Percentiles rank a stretch among this genome's conserved stretches.
These are phyloP conservation scores for Rhabdornis inornatus DNA, from an alignment of 2,113 vertebrate genomes.

Conservation along the genomic window DNA sequence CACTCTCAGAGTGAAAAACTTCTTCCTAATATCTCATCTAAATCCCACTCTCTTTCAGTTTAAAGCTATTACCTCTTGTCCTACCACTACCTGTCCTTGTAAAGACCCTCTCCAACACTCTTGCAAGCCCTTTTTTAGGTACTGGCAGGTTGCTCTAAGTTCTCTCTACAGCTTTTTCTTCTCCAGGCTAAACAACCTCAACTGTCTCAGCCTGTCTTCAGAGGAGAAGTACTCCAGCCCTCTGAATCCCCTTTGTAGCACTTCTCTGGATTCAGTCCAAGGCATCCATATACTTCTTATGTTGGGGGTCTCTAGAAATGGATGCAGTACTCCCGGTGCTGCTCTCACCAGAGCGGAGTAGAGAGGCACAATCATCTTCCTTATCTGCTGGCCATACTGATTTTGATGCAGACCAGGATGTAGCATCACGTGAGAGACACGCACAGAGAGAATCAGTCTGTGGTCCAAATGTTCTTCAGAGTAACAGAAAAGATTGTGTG, in stretches of 20 bases:
- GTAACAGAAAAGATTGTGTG: not conserved
- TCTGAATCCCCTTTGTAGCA: not conserved
- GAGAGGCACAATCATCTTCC: not conserved
- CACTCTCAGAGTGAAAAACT: not conserved
- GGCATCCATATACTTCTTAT: accelerated
- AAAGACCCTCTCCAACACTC: not conserved
- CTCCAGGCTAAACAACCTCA: not conserved
- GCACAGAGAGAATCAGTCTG: not conserved
- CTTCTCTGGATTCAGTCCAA: not conserved
- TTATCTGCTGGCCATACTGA: not conserved
- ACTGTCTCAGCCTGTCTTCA: not conserved
- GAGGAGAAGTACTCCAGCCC: not conserved
- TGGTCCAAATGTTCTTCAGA: not conserved
- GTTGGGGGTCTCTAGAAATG: not conserved
- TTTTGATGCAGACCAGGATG: not conserved
- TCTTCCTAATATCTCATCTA: not conserved
- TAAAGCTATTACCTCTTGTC: not conserved
- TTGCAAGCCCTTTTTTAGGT: not conserved
- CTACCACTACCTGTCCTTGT: no score
- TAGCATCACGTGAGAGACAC: not conserved
- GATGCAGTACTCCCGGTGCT: not conserved
- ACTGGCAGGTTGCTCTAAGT: not conserved
- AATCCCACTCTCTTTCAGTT: not conserved
- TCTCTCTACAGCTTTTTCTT: not conserved
- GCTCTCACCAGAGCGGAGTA: not conserved